These are phyloP conservation scores for Corynorhinus townsendii DNA, from an alignment of 2,113 vertebrate genomes.

Conservation along the genomic window DNA sequence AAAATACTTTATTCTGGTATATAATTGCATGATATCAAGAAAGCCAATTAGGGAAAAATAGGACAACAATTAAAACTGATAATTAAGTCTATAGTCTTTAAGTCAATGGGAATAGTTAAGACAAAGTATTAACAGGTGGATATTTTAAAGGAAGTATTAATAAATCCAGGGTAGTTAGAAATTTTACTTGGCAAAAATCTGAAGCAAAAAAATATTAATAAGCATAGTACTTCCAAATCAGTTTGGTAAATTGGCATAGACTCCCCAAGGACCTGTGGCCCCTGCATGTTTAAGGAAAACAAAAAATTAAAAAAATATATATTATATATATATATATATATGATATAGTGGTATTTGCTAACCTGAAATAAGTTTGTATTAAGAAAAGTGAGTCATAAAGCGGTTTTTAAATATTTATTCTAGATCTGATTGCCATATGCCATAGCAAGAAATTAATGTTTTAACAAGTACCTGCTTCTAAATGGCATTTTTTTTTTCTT, in stretches of 20 bases:
- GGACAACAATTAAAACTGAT: not conserved
- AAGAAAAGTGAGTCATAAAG: slow-evolving; percentile 32
- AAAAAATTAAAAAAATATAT: not conserved
- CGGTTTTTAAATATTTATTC: not conserved
- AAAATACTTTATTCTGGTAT: not conserved
- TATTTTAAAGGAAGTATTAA: not conserved
- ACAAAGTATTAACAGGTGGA: not conserved
- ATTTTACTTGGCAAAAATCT: not conserved
- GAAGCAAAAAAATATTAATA: slow-evolving; percentile 11
- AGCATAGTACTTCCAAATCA: not conserved
- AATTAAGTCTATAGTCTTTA: not conserved
- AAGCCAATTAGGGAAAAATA: not conserved
- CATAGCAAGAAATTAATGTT: not conserved
- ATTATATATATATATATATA: not conserved
- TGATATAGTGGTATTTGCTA: slow-evolving; percentile 47
- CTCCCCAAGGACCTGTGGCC: not conserved
- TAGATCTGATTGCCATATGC: not conserved
- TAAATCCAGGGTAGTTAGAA: not conserved
- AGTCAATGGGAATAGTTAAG: not conserved
- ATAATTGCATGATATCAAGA: not conserved
- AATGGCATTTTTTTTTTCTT: not conserved
- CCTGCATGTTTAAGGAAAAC: not conserved
- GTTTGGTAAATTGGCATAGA: not conserved
- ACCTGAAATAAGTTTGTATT: slow-evolving; percentile 6
- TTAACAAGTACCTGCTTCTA: not conserved